Percentiles rank a stretch among this genome's conserved stretches.
Conservation (phyloP, 2,797 vertebrate species). For the Ctenosaura bakeri region DNA sequence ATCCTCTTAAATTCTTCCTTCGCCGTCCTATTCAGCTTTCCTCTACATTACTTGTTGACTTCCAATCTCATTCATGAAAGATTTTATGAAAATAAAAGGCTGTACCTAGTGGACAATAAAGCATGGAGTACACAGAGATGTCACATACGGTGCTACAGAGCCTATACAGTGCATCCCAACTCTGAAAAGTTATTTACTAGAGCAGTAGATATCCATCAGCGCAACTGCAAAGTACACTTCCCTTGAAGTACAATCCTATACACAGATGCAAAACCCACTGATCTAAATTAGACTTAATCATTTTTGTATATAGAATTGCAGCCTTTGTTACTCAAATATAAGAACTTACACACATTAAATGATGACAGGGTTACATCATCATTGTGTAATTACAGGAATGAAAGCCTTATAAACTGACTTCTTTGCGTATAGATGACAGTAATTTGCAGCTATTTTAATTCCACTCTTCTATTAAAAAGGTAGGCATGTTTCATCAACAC, state of each 20-base stretch:
- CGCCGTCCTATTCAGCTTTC: neutral
- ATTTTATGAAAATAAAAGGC: too few relatives aligned
- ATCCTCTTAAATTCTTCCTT: neutral
- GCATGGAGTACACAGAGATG: neutral
- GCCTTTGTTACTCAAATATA: slow-evolving; percentile 18
- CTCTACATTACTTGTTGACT: neutral
- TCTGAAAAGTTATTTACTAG: neutral
- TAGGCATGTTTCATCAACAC: slow-evolving; percentile 74
- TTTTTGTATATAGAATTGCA: neutral
- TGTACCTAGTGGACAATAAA: neutral
- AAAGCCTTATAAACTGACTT: slow-evolving; percentile 57
- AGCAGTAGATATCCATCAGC: neutral
- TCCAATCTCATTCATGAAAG: neutral
- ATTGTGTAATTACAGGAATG: slow-evolving; percentile 59
- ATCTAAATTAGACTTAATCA: neutral
- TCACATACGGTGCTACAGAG: neutral
- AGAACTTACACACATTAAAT: neutral
- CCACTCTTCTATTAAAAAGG: slow-evolving; percentile 71
- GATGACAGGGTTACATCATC: slow-evolving; percentile 41
- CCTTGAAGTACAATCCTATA: neutral
- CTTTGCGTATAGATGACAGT: slow-evolving; percentile 68
- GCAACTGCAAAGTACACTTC: neutral
- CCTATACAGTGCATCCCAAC: neutral
- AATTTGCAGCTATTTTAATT: slow-evolving; percentile 77
- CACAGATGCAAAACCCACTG: neutral